Conservation (phyloP, 2,113 vertebrate species). For the Podarcis muralis region DNA sequence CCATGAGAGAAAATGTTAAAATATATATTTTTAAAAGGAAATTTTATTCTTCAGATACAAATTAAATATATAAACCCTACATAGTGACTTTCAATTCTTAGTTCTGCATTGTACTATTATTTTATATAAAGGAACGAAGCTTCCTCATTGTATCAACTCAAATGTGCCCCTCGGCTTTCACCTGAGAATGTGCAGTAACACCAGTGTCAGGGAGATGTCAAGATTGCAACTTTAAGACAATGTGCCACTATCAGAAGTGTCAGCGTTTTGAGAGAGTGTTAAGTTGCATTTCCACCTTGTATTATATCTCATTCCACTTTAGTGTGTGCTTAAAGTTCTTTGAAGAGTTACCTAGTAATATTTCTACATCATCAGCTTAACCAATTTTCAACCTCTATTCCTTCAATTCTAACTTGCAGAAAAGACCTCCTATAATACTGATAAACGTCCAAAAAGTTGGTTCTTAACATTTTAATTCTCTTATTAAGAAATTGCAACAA, state of each 20-base stretch:
- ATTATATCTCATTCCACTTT: constrained; percentile 33
- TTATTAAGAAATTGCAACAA: background rate
- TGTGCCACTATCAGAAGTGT: constrained; percentile 49
- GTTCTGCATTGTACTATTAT: constrained; percentile 54
- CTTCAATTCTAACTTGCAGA: background rate
- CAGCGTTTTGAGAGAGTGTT: constrained; percentile 36
- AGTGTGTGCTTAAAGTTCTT: constrained; percentile 3
- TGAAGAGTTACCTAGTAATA: constrained; percentile 6
- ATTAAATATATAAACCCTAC: constrained; percentile 6
- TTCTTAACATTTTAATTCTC: background rate
- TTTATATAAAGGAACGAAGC: constrained; percentile 51
- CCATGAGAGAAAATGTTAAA: background rate
- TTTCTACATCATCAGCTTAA: background rate
- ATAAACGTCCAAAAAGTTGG: background rate
- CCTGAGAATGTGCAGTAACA: constrained; percentile 48
- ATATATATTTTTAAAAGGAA: constrained; percentile 43
- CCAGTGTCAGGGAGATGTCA: constrained; percentile 41
- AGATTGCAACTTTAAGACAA: constrained; percentile 58
- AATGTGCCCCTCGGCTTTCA: constrained; percentile 46
- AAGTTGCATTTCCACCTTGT: constrained; percentile 37
- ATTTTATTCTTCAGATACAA: constrained; percentile 47
- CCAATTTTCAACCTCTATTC: constrained; percentile 2
- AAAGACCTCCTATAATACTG: background rate
- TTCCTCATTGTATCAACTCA: constrained; percentile 44
- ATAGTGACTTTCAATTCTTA: constrained; percentile 37